Evolutionary conservation across 2,888 invertebrate genomes (phyloP).

Genomic region (Unio pictorum): DNA sequence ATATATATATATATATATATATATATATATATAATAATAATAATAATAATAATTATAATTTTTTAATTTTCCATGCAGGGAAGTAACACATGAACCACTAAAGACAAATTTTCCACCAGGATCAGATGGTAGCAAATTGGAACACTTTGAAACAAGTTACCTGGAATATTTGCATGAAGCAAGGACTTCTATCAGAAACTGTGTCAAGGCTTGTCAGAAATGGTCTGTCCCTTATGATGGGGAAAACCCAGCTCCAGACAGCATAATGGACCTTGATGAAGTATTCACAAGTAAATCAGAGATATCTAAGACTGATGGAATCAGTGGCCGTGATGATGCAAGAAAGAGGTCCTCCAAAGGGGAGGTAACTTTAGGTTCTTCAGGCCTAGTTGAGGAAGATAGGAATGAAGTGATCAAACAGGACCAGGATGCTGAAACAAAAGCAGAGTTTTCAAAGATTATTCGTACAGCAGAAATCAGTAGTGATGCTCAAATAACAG

Average conservation of each 20-base stretch:
- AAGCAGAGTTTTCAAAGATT: too few species aligned
- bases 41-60: background rate
- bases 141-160: conserved; percentile 65
- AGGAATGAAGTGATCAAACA: too few species aligned
- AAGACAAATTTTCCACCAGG: conserved; percentile 37
- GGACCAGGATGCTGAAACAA: too few species aligned
- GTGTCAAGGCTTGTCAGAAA: conserved; percentile 81
- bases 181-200: conserved; percentile 82
- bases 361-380: too few species aligned
- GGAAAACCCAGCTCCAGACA: conserved; percentile 71
- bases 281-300: conserved; percentile 5
- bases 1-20: too few species aligned
- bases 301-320: background rate
- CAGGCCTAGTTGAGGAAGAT: too few species aligned
- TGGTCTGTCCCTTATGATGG: conserved; percentile 89
- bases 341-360: too few species aligned
- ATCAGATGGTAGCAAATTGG: conserved; percentile 45
- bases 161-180: conserved; percentile 86
- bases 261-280: conserved; percentile 20
- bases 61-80: conserved; percentile 15
- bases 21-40: too few species aligned
- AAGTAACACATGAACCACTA: conserved; percentile 13
- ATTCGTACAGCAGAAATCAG: too few species aligned
- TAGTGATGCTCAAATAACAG: too few species aligned
- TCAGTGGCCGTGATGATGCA: too few species aligned